phyloP scores from a whole-genome alignment of 2,888 invertebrate species.

The Perdita meconis region DNA sequence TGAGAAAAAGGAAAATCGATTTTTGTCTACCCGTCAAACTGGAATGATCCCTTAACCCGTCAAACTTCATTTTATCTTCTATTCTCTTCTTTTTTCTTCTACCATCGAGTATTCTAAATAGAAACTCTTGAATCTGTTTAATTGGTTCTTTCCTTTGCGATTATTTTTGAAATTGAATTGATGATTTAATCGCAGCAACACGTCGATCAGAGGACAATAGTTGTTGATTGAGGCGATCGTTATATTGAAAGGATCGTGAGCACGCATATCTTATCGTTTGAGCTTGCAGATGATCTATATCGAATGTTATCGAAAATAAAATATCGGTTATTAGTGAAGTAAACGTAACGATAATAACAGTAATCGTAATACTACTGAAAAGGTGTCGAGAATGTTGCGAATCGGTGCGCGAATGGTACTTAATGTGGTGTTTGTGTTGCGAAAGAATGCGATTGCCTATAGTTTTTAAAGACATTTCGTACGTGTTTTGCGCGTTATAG shows the following conservation, averaged over 20 bases:
- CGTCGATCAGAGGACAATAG: slow-evolving; percentile 61
- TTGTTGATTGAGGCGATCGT: slow-evolving; percentile 56
- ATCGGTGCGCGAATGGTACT: slow-evolving; percentile 22
- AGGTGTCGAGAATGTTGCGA: slow-evolving; percentile 47
- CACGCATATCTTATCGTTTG: slow-evolving; percentile 76
- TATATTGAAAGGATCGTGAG: slow-evolving; percentile 30
- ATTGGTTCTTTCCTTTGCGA: too few species aligned
- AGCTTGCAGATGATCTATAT: slow-evolving; percentile 75
- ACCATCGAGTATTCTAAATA: too few species aligned
- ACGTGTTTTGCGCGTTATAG: slow-evolving; percentile 13
- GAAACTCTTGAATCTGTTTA: too few species aligned
- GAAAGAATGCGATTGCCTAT: slow-evolving; percentile 18
- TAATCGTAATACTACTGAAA: slow-evolving; percentile 11
- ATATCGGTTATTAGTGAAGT: slow-evolving; percentile 38
- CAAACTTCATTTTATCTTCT: too few species aligned
- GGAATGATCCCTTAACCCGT: too few species aligned
- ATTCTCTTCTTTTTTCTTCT: too few species aligned
- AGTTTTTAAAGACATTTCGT: slow-evolving; percentile 33
- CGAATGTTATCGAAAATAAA: slow-evolving; percentile 71
- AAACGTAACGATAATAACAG: slow-evolving; percentile 9
- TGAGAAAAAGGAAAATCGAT: too few species aligned
- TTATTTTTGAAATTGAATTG: not conserved
- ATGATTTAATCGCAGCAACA: slow-evolving; percentile 9
- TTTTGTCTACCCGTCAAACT: too few species aligned
- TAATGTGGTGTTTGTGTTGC: slow-evolving; percentile 6